These are phyloP conservation scores for Podargus strigoides DNA, from an alignment of 2,797 vertebrate species.

Conservation along the genomic window DNA sequence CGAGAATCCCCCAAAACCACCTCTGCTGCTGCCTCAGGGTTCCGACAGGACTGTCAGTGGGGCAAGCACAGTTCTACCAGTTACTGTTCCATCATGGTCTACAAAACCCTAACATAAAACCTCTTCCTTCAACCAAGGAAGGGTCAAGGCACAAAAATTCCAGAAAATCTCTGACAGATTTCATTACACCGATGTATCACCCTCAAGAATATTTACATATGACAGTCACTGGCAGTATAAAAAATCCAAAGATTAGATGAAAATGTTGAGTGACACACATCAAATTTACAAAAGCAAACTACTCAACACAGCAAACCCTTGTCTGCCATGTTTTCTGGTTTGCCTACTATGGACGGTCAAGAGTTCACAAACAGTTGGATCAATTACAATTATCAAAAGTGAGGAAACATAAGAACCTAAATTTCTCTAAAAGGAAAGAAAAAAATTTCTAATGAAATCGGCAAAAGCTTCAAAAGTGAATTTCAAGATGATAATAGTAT, in stretches of 20 bases:
- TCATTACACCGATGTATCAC: background rate
- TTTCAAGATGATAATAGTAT: background rate
- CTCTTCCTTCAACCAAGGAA: background rate
- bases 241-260: background rate
- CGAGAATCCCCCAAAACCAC: rapidly evolving
- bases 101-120: rapidly evolving
- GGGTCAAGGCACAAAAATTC: background rate
- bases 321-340: background rate
- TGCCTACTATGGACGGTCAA: background rate
- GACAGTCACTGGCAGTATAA: background rate
- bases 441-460: background rate
- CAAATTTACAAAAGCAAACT: background rate
- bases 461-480: background rate
- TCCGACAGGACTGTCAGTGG: background rate
- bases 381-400: background rate
- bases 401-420: background rate
- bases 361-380: background rate
- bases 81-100: background rate
- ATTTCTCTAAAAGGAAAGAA: background rate
- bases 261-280: background rate
- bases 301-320: background rate
- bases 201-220: background rate
- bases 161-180: background rate
- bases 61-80: background rate
- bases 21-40: background rate